Evolutionary conservation across 23 tunicate species (phyloP), one percentile per base, ranked within the genome.

Genomic region (Trididemnum nubilum): DNA sequence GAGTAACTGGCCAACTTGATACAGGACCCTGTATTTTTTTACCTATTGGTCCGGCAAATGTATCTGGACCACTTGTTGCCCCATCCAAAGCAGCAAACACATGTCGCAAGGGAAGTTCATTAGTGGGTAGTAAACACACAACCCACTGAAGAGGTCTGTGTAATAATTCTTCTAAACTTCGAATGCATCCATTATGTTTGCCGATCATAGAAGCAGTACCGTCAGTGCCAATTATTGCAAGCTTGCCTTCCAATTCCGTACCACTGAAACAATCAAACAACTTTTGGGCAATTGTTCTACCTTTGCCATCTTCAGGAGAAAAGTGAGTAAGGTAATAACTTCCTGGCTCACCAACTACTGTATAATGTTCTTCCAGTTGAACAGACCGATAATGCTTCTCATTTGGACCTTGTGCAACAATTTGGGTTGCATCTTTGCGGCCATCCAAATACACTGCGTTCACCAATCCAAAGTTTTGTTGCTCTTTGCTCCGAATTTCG

Each of bases 161-260:
- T n/a, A n/a, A n/a, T n/a, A n/a, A n/a, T n/a, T n/a, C n/a, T n/a
- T n/a, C 72, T 72, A 76, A 19, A 21, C 18, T 25, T n/a, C 24
- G 72, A 76, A 76, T 76, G 22, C 18, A 76, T 39, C 72, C 72
- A 15, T 76, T 76, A 28, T 21, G 24, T 76, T 50, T 18, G 9
- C 81, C 81, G 49, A 72, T 76, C 72, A 76, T 76, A 5, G 81
- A 76, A 25, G 72, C 72, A 36, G 81, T 76, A 25, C 70, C 70
- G n/a, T 63, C 70, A 63, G 25, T 63, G 28, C 70, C 70, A 63
- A 63, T 24, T 19, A 76, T 27, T 49, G 65, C 57, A 33, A 49
- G 67, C 22, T 76, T 37, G 18, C 49, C 27, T 39, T 27, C 7
- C 25, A 76, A 9, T 49, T 76, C 81, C 9, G 65, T 76, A 50